Percentiles rank a stretch among this genome's conserved stretches.
Evolutionary conservation across 2,888 invertebrate genomes (phyloP).

Genomic region (Ommatoiulus sabulosus): DNA sequence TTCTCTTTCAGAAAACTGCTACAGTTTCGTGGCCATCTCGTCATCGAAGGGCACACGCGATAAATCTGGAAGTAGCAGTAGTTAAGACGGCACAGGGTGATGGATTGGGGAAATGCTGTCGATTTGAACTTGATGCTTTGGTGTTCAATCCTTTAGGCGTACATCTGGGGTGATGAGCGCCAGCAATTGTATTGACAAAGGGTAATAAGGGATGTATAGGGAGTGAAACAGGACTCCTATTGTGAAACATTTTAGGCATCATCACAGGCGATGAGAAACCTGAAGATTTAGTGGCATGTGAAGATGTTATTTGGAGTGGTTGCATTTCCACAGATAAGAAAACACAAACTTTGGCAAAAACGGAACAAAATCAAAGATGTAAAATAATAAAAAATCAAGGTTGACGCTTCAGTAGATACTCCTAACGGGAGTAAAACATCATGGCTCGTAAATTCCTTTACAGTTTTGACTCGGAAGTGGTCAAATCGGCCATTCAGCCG

Average conservation of each 20-base stretch:
- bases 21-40: background rate
- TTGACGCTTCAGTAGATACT: background rate
- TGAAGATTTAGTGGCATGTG: background rate
- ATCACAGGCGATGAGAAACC: background rate
- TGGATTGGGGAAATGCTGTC: background rate
- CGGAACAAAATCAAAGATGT: background rate
- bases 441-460: constrained; percentile 1
- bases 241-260: background rate
- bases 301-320: constrained; percentile 5
- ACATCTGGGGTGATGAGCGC: background rate
- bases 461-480: constrained; percentile 3
- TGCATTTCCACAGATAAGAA: constrained; percentile 10
- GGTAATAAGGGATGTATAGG: background rate
- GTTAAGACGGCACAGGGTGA: background rate
- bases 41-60: background rate
- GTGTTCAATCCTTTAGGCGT: constrained; percentile 1
- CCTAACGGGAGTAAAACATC: background rate
- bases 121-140: constrained; percentile 19
- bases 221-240: background rate
- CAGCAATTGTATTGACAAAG: background rate
- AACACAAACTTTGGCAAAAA: constrained; percentile 44
- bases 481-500: background rate
- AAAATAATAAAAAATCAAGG: constrained; percentile 40
- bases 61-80: background rate
- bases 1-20: background rate